These are phyloP conservation scores for Nasonia vitripennis DNA, from an alignment of 1,140 invertebrate genomes.

Conservation along the genomic window DNA sequence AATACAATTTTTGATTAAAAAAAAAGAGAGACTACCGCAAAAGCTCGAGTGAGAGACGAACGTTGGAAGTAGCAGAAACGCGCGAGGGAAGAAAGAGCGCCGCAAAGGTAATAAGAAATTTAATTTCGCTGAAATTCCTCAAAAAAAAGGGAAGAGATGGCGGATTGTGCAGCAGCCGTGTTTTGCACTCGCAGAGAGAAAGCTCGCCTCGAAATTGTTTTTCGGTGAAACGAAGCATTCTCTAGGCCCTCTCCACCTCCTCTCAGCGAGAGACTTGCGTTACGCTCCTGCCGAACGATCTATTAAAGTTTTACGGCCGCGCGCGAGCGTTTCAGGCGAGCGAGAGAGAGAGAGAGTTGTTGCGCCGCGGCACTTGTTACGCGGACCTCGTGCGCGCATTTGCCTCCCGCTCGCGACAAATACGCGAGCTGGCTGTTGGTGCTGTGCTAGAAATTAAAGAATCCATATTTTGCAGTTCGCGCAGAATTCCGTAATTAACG, in stretches of 20 bases:
- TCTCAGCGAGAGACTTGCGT: not conserved
- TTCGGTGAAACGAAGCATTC: constrained; percentile 68
- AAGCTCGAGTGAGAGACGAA: not conserved
- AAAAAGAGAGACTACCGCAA: not conserved
- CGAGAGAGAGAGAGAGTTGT: not conserved
- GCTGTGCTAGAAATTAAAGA: not conserved
- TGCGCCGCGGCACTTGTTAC: not conserved
- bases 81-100: not conserved
- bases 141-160: constrained; percentile 37
- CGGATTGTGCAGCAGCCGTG: not conserved
- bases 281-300: constrained; percentile 60
- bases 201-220: constrained; percentile 61
- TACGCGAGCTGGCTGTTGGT: not conserved
- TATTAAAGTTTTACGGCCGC: constrained; percentile 67
- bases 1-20: constrained; percentile 47
- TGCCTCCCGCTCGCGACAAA: not conserved
- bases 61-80: not conserved
- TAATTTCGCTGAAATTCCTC: constrained; percentile 41
- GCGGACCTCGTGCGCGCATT: not conserved
- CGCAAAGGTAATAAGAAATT: constrained; percentile 28
- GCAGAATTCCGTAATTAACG: constrained; percentile 33
- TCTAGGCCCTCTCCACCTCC: constrained; percentile 55
- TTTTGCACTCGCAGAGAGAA: constrained; percentile 13
- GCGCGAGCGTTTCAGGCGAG: not conserved
- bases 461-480: not conserved